Conservation (phyloP, 2,797 vertebrate species). For the Rhinichthys osculus region DNA sequence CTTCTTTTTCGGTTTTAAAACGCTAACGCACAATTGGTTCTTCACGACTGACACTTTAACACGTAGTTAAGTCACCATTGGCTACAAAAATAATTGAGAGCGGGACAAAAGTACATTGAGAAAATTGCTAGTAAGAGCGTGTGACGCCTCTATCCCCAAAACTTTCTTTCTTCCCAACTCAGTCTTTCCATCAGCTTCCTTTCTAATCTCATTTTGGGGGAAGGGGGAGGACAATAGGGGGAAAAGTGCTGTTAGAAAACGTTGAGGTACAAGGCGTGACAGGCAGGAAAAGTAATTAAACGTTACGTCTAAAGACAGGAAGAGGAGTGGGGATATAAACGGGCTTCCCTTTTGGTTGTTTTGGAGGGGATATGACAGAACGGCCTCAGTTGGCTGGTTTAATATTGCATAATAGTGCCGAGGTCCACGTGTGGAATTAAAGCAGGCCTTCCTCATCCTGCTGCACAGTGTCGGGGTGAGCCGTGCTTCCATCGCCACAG, state of each 20-base stretch:
- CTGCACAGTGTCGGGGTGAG: conserved; percentile 83
- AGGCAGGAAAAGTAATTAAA: conserved; percentile 60
- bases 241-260: conserved; percentile 76
- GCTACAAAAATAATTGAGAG: conserved; percentile 56
- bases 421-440: conserved; percentile 84
- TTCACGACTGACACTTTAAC: conserved; percentile 61
- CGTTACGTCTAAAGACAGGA: conserved; percentile 35
- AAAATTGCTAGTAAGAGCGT: conserved; percentile 54
- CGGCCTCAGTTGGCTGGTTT: conserved; percentile 92
- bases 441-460: conserved; percentile 80
- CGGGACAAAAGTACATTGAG: conserved; percentile 37
- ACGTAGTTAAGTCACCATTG: conserved; percentile 67
- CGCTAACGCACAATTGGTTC: conserved; percentile 61
- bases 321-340: conserved; percentile 37
- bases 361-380: conserved; percentile 60
- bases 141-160: not conserved
- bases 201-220: conserved; percentile 45
- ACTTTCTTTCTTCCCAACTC: conserved; percentile 19
- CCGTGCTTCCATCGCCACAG: conserved; percentile 58
- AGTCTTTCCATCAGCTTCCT: conserved; percentile 52
- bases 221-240: conserved; percentile 39
- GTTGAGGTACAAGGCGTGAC: conserved; percentile 74
- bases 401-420: conserved; percentile 99
- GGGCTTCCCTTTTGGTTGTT: conserved; percentile 60
- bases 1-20: conserved; percentile 36